Conservation (phyloP, 2,888 invertebrate genomes). For the Philaethria dido region DNA sequence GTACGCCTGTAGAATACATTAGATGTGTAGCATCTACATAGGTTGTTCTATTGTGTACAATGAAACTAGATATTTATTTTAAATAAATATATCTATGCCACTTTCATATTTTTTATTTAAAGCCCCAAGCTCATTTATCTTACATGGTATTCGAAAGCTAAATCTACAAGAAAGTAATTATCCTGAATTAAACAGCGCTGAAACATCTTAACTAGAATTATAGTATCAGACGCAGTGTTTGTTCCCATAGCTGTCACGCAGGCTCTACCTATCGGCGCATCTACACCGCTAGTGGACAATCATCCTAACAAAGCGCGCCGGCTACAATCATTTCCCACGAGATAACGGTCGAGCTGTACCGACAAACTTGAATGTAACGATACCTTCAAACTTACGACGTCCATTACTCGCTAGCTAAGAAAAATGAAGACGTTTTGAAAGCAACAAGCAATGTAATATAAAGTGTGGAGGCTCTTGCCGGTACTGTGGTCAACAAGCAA, state of each 20-base stretch:
- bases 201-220: constrained; percentile 47
- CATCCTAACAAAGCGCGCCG: constrained; percentile 81
- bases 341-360: constrained; percentile 77
- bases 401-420: constrained; percentile 63
- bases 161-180: neutral
- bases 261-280: constrained; percentile 73
- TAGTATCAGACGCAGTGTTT: constrained; percentile 63
- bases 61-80: constrained; percentile 28
- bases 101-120: neutral
- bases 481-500: constrained; percentile 52
- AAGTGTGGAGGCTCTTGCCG: constrained; percentile 52
- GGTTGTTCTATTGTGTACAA: constrained; percentile 24
- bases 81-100: constrained; percentile 5
- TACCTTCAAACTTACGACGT: constrained; percentile 60
- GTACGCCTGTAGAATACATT: constrained; percentile 77
- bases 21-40: constrained; percentile 41
- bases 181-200: neutral
- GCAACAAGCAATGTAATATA: constrained; percentile 64
- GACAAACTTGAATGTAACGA: constrained; percentile 75
- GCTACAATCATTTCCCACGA: constrained; percentile 82
- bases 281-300: constrained; percentile 81
- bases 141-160: neutral
- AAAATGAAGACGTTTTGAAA: constrained; percentile 55
- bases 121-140: neutral
- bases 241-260: constrained; percentile 81